Evolutionary conservation across 2,888 invertebrate species (phyloP).

Genomic region (Pterostichus madidus): DNA sequence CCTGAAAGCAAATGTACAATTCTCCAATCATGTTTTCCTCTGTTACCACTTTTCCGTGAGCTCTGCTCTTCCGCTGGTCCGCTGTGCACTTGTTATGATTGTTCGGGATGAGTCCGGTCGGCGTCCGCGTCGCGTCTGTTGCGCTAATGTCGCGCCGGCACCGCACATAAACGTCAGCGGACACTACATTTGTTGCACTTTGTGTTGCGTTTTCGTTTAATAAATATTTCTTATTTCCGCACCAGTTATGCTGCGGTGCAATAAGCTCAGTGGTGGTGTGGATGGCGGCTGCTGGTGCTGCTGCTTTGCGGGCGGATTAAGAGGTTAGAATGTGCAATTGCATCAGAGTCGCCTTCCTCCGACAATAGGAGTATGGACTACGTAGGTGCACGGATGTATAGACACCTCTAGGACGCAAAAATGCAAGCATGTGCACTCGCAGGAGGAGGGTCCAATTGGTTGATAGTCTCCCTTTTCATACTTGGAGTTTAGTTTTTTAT

Average conservation of each 20-base stretch:
- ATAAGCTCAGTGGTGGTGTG: not conserved
- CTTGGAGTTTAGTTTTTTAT: too few species aligned
- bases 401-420: too few species aligned
- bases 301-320: conserved; percentile 9
- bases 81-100: conserved; percentile 66
- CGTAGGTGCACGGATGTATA: too few species aligned
- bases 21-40: conserved; percentile 2
- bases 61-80: conserved; percentile 15
- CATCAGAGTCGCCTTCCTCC: too few species aligned
- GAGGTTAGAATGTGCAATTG: not conserved
- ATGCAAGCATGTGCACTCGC: too few species aligned
- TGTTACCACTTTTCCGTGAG: not conserved
- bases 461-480: too few species aligned
- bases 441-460: too few species aligned
- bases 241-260: conserved; percentile 50
- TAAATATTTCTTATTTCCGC: conserved; percentile 65
- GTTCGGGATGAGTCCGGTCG: conserved; percentile 39
- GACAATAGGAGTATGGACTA: too few species aligned
- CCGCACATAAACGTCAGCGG: conserved; percentile 49
- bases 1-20: conserved; percentile 63
- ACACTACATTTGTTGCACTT: conserved; percentile 65
- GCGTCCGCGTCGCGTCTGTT: conserved; percentile 29
- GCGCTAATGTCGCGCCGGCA: conserved; percentile 17
- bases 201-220: conserved; percentile 65
- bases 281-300: not conserved